Conservation (phyloP, 2,113 vertebrate genomes). For the Seriola aureovittata region DNA sequence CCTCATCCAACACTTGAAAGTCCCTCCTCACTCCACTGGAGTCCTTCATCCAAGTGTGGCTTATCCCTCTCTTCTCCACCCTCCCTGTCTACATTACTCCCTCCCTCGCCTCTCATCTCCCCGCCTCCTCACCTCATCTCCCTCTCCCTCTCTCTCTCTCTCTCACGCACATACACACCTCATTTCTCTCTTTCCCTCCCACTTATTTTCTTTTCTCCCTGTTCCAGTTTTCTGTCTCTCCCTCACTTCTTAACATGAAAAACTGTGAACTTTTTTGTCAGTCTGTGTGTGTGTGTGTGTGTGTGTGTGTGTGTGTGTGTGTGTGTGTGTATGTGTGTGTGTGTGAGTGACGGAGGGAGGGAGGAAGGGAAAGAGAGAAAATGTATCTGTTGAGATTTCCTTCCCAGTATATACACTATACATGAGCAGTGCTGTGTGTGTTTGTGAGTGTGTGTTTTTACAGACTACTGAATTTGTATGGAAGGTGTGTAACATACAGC, state of each 20-base stretch:
- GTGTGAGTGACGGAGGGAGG: not conserved
- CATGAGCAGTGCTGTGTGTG: constrained; percentile 15
- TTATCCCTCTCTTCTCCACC: constrained; percentile 63
- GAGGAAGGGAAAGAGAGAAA: not conserved
- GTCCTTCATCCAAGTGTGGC: constrained; percentile 69
- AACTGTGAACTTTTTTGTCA: constrained; percentile 43
- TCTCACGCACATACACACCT: constrained; percentile 60
- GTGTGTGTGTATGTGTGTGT: no score
- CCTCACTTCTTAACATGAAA: constrained; percentile 29
- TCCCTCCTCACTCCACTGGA: constrained; percentile 62
- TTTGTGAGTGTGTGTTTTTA: constrained; percentile 13
- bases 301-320: not conserved
- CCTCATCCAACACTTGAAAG: constrained; percentile 49
- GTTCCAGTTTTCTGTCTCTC: constrained; percentile 45
- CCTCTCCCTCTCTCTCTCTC: constrained; percentile 36
- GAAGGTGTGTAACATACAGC: constrained; percentile 8
- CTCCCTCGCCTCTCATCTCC: constrained; percentile 70
- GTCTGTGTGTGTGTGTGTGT: constrained; percentile 1
- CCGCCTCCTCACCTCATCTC: constrained; percentile 71
- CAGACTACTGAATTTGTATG: constrained; percentile 33
- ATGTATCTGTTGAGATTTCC: constrained; percentile 5
- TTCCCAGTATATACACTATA: not conserved
- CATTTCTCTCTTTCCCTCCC: constrained; percentile 45
- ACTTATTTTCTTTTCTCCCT: constrained; percentile 55
- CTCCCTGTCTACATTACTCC: constrained; percentile 62